Conservation (phyloP, 1,140 invertebrate species). For the Rhizoglyphus robini region DNA sequence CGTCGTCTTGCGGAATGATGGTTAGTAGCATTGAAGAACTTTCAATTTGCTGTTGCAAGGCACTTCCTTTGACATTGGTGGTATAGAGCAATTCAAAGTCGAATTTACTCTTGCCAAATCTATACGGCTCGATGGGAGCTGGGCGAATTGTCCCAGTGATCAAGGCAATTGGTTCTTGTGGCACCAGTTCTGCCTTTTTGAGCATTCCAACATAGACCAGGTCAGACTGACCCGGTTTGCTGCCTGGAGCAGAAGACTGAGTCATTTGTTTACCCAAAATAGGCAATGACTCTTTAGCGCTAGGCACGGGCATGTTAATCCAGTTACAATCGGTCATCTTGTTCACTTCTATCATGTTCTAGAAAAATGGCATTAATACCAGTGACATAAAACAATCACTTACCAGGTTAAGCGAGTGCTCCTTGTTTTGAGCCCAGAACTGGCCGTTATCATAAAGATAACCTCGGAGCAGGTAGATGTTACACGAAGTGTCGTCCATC, state of each 20-base stretch:
- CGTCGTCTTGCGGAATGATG: neutral
- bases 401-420: neutral
- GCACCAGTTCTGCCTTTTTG: neutral
- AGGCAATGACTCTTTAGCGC: neutral
- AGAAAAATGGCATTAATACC: neutral
- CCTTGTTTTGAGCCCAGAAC: neutral
- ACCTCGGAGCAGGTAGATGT: neutral
- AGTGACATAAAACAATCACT: neutral
- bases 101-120: conserved; percentile 3
- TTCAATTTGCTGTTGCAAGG: neutral
- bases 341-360: neutral
- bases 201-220: neutral
- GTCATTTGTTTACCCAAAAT: neutral
- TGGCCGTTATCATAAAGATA: neutral
- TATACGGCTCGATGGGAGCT: neutral
- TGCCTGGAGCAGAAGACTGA: neutral
- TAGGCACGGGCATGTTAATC: neutral
- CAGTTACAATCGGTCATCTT: neutral
- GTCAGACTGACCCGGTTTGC: neutral
- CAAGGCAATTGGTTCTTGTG: neutral
- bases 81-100: neutral
- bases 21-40: neutral
- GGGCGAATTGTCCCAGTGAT: neutral
- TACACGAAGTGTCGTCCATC: neutral
- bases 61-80: neutral